Evolutionary conservation across 1,140 invertebrate species (phyloP), one percentile per base, ranked within the genome.

Genomic region (Drosophila tsacasi): DNA sequence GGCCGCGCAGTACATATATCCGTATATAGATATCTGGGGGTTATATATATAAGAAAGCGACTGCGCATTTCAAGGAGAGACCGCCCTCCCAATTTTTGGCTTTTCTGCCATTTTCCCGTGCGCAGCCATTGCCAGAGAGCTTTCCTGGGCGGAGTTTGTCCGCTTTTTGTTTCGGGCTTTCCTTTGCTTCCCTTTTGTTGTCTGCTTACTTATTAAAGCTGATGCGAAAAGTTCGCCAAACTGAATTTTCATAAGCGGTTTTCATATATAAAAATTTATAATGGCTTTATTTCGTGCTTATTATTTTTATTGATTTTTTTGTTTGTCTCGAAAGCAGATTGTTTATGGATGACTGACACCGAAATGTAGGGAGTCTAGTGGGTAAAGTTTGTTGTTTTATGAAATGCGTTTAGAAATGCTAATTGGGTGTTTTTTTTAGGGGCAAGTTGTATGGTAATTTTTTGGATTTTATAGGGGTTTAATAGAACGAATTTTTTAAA

Each of bases 11-110:
- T 27, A 17, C 40, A 44, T 74, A 60, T 55, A 62, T 47, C 27
- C 47, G 68, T 55, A 35, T 46, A 47, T 50, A n/a, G n/a, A 71
- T 52, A 32, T 52, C 10, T 19, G n/a, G 50, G 10, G 19, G 42
- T 23, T 49, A 64, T 58, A 42, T 54, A 32, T 79, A 57, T 47
- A 61, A 32, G 52, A 72, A 71, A 82, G 85, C 85, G 85, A 90
- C 85, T 90, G 85, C 85, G 85, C 85, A 90, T 85, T 91, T 89
- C 76, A 90, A 85, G 85, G 63, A 84, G 80, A 57, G 25, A n/a
- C 21, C 25, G 32, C 61, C 65, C 57, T 37, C 47, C 42, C 58
- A 58, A 21, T 49, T 47, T 60, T 57, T 39, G 37, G 25, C 21
- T 44, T 61, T 62, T 67, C 75, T 75, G 67, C 85, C 85, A 89